Base-by-base conservation (phyloP, 2,797 vertebrate species). In the Nyctibius grandis region DNA sequence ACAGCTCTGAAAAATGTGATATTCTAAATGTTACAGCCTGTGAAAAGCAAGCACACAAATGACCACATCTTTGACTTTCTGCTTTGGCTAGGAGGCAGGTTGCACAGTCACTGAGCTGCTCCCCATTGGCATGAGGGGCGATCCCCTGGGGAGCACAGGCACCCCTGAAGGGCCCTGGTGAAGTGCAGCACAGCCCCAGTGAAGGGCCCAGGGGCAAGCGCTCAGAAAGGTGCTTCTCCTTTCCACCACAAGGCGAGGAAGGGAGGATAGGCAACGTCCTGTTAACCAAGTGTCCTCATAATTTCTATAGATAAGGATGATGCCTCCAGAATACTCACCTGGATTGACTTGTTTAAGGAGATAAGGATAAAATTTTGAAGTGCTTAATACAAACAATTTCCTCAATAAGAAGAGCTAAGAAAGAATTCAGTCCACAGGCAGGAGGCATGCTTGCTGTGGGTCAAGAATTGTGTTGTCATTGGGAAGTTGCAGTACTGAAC, bases 111-210 rank as follows among this genome's bases (percentile, higher is more conserved):
- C 25, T 45, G 34, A 70, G 29, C 18, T 65, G 33, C 56, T 67
- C 23, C 21, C 22, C 9, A 12, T 11, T 3, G 2, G 6, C 2
- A 1, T 3, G 3, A 63, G 20, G 5, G 6, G 3, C 0, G 1
- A 50, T 5, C 4, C 34, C 34, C 5, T 42, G 33, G 21, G 38
- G 44, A 72, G n/a, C 3, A n/a, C 16, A 29, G 8, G 7, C 14
- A 12, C 4, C 20, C 26, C 19, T 0, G 1, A 60, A 21, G 14
- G 9, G 4, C 19, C 33, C 40, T 25, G 9, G 5, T 42, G n/a
- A 81, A 51, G 13, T 38, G n/a, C 50, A 80, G 11, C 14, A 47
- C 7, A 18, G 21, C 5, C 12, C 42, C 12, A 53, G 12, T 9
- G 28, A 42, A 67, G 15, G 15, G 18, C 9, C 10, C 6, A n/a